phyloP scores from a whole-genome alignment of 2,797 vertebrate species.

The Urosaurus nigricauda region DNA sequence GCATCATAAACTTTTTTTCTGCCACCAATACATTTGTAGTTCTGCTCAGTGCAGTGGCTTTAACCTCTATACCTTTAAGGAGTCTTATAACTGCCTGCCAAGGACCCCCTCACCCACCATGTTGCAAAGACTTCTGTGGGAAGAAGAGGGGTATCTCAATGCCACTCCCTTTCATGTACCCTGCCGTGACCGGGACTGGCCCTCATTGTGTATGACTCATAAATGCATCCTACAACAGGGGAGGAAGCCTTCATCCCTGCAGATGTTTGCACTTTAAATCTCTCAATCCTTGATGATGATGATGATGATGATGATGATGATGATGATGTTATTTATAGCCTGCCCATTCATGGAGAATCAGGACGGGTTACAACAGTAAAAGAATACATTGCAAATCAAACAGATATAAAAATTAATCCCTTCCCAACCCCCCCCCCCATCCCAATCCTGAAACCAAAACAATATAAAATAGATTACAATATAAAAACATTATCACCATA shows the following conservation, averaged over 20 bases:
- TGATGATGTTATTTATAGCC: too few species aligned
- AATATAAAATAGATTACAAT: too few species aligned
- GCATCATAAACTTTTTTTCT: neutral
- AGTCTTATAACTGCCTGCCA: neutral
- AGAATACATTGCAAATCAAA: too few species aligned
- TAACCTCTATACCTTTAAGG: neutral
- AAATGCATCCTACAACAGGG: neutral
- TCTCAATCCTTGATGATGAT: neutral
- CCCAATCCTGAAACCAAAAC: too few species aligned
- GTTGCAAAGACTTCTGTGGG: neutral
- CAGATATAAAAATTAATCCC: too few species aligned
- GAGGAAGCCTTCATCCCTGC: neutral
- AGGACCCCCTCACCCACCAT: too few species aligned
- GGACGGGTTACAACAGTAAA: too few species aligned
- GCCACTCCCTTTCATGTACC: neutral
- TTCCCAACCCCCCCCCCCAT: too few species aligned
- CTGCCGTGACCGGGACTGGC: neutral
- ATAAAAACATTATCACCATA: too few species aligned
- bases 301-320: too few species aligned
- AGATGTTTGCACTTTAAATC: neutral
- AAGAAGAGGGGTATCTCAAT: neutral
- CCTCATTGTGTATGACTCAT: neutral
- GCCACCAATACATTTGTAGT: neutral
- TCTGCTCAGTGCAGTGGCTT: neutral
- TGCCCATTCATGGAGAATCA: too few species aligned